Evolutionary conservation across 2,888 invertebrate species (phyloP).

Genomic region (Cerceris rybyensis): DNA sequence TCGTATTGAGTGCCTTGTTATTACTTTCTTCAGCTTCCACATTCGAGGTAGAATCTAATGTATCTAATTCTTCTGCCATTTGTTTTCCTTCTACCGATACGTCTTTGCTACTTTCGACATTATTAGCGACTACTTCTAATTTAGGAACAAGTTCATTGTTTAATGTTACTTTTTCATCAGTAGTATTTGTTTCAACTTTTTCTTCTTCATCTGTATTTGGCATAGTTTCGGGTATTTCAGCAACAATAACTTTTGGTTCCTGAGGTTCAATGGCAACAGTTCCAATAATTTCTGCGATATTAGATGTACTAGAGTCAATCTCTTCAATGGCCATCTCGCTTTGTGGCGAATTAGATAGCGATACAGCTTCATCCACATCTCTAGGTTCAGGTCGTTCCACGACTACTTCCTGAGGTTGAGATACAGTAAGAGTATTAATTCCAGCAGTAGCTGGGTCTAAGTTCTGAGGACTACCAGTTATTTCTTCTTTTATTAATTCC

Average conservation of each 20-base stretch:
- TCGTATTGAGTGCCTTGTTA: conserved; percentile 72
- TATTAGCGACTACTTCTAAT: conserved; percentile 19
- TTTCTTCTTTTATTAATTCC: conserved; percentile 79
- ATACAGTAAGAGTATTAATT: conserved; percentile 51
- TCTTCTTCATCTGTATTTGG: conserved; percentile 40
- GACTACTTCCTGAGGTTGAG: conserved; percentile 59
- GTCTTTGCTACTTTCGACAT: conserved; percentile 42
- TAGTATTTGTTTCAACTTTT: conserved; percentile 43
- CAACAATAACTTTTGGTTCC: conserved; percentile 67
- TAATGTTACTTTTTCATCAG: conserved; percentile 35
- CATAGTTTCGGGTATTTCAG: conserved; percentile 53
- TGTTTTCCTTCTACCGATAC: conserved; percentile 45
- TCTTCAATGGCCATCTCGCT: conserved; percentile 84
- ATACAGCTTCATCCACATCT: conserved; percentile 82
- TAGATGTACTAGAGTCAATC: conserved; percentile 83
- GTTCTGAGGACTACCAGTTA: conserved; percentile 74
- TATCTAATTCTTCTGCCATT: conserved; percentile 42
- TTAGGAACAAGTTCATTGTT: conserved; percentile 51
- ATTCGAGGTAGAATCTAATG: conserved; percentile 68
- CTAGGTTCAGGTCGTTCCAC: conserved; percentile 78
- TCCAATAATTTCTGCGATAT: conserved; percentile 83
- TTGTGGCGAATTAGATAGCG: conserved; percentile 82
- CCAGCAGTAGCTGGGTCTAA: conserved; percentile 50
- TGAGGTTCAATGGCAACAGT: conserved; percentile 73
- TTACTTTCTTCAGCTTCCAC: conserved; percentile 81